Percentiles rank a stretch among this genome's conserved stretches.
Conservation (phyloP, 2,888 invertebrate species). For the Ptychoptera contaminata region DNA sequence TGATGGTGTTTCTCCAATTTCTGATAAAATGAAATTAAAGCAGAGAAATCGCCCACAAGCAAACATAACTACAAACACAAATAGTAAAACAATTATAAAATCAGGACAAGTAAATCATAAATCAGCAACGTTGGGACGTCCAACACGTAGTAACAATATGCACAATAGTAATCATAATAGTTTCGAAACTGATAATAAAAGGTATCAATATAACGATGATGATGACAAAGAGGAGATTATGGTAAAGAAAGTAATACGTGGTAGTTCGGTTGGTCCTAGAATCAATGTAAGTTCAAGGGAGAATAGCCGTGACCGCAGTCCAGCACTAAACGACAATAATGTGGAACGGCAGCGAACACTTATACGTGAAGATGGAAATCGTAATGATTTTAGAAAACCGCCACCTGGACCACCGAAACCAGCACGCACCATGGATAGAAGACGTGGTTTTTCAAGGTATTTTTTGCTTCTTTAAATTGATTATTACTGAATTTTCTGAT, state of each 20-base stretch:
- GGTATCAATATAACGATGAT: no score
- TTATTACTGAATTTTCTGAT: not conserved
- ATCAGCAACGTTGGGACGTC: constrained; percentile 5
- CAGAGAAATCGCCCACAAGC: constrained; percentile 2
- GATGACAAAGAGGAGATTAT: no score
- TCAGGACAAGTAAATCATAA: constrained; percentile 4
- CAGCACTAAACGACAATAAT: not conserved
- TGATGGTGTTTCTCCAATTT: constrained; percentile 5
- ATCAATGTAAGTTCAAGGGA: no score
- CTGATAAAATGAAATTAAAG: not conserved
- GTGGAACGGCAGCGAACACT: not conserved
- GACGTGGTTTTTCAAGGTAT: constrained; percentile 16
- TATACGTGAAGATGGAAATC: not conserved
- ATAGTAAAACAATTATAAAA: not conserved
- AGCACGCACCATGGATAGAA: constrained; percentile 25
- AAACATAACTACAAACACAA: not conserved
- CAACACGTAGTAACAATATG: not conserved
- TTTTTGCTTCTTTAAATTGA: not conserved
- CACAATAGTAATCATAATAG: not conserved
- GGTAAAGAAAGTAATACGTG: no score
- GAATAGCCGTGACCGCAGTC: not conserved
- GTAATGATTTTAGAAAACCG: constrained; percentile 12
- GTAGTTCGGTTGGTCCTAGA: no score
- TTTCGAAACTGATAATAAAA: not conserved
- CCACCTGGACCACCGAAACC: constrained; percentile 28